Conservation (phyloP, 1,140 invertebrate genomes). For the Saccostrea echinata region DNA sequence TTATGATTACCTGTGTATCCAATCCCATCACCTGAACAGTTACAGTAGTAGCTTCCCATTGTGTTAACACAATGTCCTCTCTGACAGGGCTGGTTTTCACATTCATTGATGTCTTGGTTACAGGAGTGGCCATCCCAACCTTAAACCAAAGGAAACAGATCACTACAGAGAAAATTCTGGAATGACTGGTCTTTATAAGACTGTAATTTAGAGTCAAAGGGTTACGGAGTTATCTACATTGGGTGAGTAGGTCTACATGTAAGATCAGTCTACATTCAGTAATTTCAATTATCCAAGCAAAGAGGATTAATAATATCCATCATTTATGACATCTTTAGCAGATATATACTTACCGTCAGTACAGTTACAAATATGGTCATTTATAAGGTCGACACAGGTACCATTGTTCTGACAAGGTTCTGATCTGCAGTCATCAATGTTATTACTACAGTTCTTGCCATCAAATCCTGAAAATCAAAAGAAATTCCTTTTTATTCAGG, state of each 20-base stretch:
- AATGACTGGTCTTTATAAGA: neutral
- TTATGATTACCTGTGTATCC: constrained; percentile 45
- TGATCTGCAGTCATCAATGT: constrained; percentile 67
- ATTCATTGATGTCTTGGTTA: constrained; percentile 65
- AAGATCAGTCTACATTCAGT: neutral
- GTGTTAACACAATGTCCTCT: constrained; percentile 79
- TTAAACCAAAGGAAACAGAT: neutral
- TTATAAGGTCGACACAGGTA: constrained; percentile 79
- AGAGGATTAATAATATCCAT: neutral
- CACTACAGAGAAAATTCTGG: neutral
- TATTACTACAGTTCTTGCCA: constrained; percentile 59
- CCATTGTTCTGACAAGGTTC: constrained; percentile 64
- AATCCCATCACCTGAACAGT: constrained; percentile 41
- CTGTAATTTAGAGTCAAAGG: neutral
- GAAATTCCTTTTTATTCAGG: neutral
- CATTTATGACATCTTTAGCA: neutral
- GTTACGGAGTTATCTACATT: neutral
- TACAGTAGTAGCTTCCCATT: constrained; percentile 86
- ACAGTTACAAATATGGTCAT: constrained; percentile 87
- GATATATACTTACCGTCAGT: constrained; percentile 22
- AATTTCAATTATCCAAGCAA: neutral
- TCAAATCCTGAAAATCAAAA: constrained; percentile 55
- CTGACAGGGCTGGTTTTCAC: constrained; percentile 56
- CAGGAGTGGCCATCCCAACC: constrained; percentile 59
- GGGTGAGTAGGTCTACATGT: neutral